Base-by-base conservation (phyloP, 2,888 invertebrate genomes). In the Eupithecia vulgata region DNA sequence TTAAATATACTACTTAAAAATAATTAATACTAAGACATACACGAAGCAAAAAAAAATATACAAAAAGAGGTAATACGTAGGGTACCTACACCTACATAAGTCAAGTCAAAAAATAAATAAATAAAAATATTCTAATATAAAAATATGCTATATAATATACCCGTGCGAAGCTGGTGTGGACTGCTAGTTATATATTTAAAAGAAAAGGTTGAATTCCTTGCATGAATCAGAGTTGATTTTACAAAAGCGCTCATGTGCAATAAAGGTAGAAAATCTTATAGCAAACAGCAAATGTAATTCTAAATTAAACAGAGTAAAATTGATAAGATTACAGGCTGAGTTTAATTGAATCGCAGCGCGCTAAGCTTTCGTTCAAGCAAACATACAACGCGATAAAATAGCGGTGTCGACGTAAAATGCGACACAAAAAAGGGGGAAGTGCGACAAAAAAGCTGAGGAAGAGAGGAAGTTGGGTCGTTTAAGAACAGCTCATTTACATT, bases 401-500 rank as follows among this genome's bases (percentile, higher is more conserved):
- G 57, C 57, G 57, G 25, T 12, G 57, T 25, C 57, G 45, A 68
- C 57, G 57, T 25, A 74, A 70, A 73, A 67, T 48, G 74, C 17
- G 64, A 67, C 21, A 68, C 48, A 68, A 70, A 68, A 68, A 25
- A 45, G 17, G 48, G 17, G 12, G 64, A 40, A 64, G 62, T 37
- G 35, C 7, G 62, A n/a, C 2, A n/a, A 35, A 59, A n/a, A 59
- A 37, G 25, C 5, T 61, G 10, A n/a, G 17, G 15, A 62, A 62
- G 34, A n/a, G 17, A 67, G 66, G 70, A 45, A 69, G 65, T 37
- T 8, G 61, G 48, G 66, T 30, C 68, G 35, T 64, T 57, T 57
- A 57, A 25, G 62, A 64, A 35, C 62, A 61, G 65, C 37, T 30
- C 15, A 66, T 67, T 52, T 71, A 61, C 37, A 74, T 73, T 73